Base-by-base conservation (phyloP, 2,797 vertebrate species). In the Denticeps clupeoides region DNA sequence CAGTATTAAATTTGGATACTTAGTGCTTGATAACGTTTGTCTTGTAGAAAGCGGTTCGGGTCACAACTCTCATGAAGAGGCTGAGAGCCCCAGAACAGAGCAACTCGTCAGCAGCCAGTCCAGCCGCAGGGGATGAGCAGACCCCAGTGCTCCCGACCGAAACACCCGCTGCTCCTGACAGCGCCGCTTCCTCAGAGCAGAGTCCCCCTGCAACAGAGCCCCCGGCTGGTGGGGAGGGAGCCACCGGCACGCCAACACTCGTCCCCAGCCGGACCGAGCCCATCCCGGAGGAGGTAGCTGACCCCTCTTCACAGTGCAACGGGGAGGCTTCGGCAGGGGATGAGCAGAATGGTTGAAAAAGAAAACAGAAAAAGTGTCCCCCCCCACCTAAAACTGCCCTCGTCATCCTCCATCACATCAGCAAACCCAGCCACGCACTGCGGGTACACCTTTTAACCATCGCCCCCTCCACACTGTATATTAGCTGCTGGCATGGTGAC, bases 51-150 rank as follows among this genome's bases (percentile, higher is more conserved):
- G 93, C 93, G 0, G 90, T 97, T 45, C 85, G 93, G 47, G 93
- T 98, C 68, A 98, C 93, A 41, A 95, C 93, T 40, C 90, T 98
- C 67, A 98, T 98, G 93, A 98, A 98, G 67, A 81, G 92, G 49
- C 83, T 96, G 58, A 78, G 92, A 59, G 85, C 84, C 0, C 90
- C 91, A 0, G 91, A 97, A 60, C 85, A 90, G 47, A 75, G 82
- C 0, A 79, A 81, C 37, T 49, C 79, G 0, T 73, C 71, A 10
- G 64, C 71, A 1, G 26, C 74, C 3, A 66, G 52, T 11, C 50
- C 62, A 2, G 49, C 48, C 2, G 29, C 48, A 1, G 58, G 1
- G 56, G 58, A 53, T 71, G n/a, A n/a, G n/a, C n/a, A n/a, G n/a
- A 49, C 65, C 75, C 21, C 78, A 67, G 49, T n/a, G 72, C 67